phyloP scores from a whole-genome alignment of 2,888 invertebrate species.

The Volucella bombylans region DNA sequence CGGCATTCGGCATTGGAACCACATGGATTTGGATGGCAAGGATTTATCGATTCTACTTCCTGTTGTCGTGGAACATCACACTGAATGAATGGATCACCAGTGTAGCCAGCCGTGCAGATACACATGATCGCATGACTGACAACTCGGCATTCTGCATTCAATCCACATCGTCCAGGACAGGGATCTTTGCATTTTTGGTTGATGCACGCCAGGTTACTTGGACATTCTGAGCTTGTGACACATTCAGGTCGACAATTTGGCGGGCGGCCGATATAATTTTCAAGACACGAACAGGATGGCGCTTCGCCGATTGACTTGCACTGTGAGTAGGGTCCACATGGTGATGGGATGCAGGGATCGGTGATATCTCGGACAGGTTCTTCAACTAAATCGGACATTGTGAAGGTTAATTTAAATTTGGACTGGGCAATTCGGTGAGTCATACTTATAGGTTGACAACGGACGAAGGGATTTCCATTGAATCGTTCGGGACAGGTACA shows the following conservation, averaged over 20 bases:
- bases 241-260: constrained; percentile 92
- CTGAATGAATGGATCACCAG: constrained; percentile 90
- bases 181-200: constrained; percentile 90
- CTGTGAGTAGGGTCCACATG: constrained; percentile 91
- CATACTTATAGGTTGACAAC: constrained; percentile 85
- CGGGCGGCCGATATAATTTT: constrained; percentile 87
- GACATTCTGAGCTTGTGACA: constrained; percentile 89
- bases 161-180: constrained; percentile 88
- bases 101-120: constrained; percentile 86
- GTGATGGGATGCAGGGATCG: constrained; percentile 90
- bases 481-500: constrained; percentile 87
- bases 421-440: not conserved
- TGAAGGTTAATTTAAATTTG: not conserved
- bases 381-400: constrained; percentile 78
- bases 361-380: constrained; percentile 83
- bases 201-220: constrained; percentile 87
- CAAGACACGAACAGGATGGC: constrained; percentile 89
- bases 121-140: constrained; percentile 90
- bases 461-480: constrained; percentile 90
- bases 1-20: constrained; percentile 89
- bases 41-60: constrained; percentile 83
- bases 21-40: constrained; percentile 86
- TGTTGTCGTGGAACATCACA: constrained; percentile 83
- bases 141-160: constrained; percentile 89
- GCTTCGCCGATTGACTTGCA: constrained; percentile 87